Percentiles rank a stretch among this genome's conserved stretches.
Evolutionary conservation across 1,140 invertebrate genomes (phyloP).

Genomic region (Octopus bimaculoides): DNA sequence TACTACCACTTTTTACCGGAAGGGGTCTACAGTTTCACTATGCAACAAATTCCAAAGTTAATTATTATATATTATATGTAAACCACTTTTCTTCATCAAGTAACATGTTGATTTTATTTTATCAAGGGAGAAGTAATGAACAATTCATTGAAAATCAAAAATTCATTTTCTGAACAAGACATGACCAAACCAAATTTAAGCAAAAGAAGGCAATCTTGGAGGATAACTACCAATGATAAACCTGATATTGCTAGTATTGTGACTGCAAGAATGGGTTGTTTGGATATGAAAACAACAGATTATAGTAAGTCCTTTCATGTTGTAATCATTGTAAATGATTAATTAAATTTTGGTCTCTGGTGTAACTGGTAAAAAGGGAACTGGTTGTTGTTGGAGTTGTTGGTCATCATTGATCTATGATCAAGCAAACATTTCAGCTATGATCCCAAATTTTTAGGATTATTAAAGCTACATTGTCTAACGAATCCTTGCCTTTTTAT

Average conservation of each 20-base stretch:
- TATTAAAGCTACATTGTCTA: not conserved
- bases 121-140: no score
- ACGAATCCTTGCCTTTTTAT: no score
- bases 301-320: conserved; percentile 37
- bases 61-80: no score
- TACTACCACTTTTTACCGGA: no score
- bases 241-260: conserved; percentile 40
- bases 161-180: no score
- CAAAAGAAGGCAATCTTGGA: conserved; percentile 20
- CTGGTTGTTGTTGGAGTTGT: not conserved
- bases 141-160: no score
- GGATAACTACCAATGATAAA: conserved; percentile 28
- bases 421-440: not conserved
- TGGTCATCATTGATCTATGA: not conserved
- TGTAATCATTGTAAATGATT: conserved; percentile 18
- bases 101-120: no score
- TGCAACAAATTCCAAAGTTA: no score
- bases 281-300: conserved; percentile 33
- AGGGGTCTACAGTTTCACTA: no score
- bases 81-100: no score
- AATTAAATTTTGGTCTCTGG: conserved; percentile 26
- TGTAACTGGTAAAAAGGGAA: conserved; percentile 28
- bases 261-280: conserved; percentile 36
- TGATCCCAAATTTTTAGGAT: not conserved
- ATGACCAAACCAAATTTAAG: no score